These are phyloP conservation scores for Sebastes oblongus DNA, from an alignment of 2,797 vertebrate genomes.

Conservation along the genomic window DNA sequence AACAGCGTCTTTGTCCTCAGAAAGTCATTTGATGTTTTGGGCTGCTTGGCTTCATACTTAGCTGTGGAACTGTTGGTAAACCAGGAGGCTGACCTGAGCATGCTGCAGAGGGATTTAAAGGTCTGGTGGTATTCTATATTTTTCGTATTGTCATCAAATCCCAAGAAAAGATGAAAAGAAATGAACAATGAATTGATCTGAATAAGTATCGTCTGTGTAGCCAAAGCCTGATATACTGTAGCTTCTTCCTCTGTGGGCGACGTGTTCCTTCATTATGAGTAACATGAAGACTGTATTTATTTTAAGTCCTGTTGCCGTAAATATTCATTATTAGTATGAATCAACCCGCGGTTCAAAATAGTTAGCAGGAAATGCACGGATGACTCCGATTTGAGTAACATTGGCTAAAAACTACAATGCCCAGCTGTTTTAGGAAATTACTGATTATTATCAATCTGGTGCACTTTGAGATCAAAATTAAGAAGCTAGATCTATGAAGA, in stretches of 20 bases:
- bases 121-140: background rate
- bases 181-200: background rate
- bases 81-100: background rate
- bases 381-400: background rate
- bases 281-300: background rate
- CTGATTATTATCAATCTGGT: background rate
- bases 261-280: background rate
- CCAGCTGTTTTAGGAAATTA: background rate
- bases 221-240: background rate
- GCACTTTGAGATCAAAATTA: too few species aligned
- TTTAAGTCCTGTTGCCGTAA: background rate
- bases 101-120: background rate
- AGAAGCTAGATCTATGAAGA: too few species aligned
- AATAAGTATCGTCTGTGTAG: background rate
- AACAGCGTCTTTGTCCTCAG: constrained; percentile 7
- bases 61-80: background rate
- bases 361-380: background rate
- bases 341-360: background rate
- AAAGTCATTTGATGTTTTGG: background rate
- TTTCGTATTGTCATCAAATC: background rate
- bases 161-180: background rate
- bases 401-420: background rate
- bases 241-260: background rate
- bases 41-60: constrained; percentile 9
- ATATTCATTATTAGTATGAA: background rate